Conservation (phyloP, 2,113 vertebrate species). For the Mungos mungo region DNA sequence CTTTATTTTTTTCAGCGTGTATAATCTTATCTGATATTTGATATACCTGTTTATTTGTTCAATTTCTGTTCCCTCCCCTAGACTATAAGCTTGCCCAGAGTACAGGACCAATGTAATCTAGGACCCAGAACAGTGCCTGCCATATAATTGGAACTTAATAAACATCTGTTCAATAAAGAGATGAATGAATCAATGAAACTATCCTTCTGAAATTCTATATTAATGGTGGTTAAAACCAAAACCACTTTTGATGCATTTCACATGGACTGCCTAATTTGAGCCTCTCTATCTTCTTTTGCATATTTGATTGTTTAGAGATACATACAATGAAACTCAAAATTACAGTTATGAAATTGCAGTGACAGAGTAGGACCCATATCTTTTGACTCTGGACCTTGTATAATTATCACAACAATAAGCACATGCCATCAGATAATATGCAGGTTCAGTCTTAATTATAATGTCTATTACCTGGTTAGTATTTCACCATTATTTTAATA, state of each 20-base stretch:
- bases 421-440: neutral
- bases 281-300: neutral
- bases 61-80: neutral
- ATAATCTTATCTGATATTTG: neutral
- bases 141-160: neutral
- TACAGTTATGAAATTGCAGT: neutral
- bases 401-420: neutral
- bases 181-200: neutral
- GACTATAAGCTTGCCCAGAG: neutral
- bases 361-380: neutral
- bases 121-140: neutral
- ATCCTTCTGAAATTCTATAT: neutral
- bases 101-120: rapidly evolving
- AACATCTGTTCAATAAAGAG: neutral
- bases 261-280: neutral
- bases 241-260: neutral
- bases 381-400: neutral
- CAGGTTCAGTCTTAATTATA: neutral
- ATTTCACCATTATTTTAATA: neutral
- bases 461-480: neutral
- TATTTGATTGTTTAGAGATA: neutral
- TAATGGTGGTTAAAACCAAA: neutral
- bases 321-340: neutral
- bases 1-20: neutral
- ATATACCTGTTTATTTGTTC: neutral